These are phyloP conservation scores for Eurytoma adleriae DNA, from an alignment of 2,888 invertebrate genomes.

Conservation along the genomic window DNA sequence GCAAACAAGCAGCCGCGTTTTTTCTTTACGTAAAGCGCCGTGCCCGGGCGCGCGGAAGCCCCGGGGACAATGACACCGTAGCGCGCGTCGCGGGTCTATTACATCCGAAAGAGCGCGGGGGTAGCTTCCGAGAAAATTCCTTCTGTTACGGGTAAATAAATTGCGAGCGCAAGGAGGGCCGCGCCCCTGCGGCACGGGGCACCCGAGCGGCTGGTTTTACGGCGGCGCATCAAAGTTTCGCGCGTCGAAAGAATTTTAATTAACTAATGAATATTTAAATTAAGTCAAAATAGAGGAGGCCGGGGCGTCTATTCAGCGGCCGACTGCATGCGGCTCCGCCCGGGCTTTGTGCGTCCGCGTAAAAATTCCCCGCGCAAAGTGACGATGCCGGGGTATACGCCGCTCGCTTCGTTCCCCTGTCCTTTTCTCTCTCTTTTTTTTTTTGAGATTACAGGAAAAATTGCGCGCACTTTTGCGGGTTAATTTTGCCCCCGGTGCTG, in stretches of 20 bases:
- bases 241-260: constrained; percentile 53
- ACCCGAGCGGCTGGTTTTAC: constrained; percentile 50
- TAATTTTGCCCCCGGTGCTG: not conserved
- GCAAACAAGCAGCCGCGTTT: constrained; percentile 15
- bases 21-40: no score
- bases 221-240: constrained; percentile 45
- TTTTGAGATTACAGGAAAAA: not conserved
- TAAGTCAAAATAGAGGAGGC: constrained; percentile 46
- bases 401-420: not conserved
- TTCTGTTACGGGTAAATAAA: constrained; percentile 45
- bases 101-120: not conserved
- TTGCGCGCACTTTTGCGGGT: not conserved
- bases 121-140: constrained; percentile 23
- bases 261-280: constrained; percentile 57
- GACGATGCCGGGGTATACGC: not conserved
- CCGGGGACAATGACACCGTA: not conserved
- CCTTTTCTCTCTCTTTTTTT: not conserved
- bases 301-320: constrained; percentile 19
- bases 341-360: not conserved
- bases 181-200: not conserved
- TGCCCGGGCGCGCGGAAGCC: not conserved
- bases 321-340: not conserved
- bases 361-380: not conserved
- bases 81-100: not conserved
- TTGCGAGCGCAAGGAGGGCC: constrained; percentile 24